A percentile compares a stretch with the other conserved stretches of the same genome.
Evolutionary conservation across 2,113 vertebrate species (phyloP).

Genomic region (Pterophyllum scalare): DNA sequence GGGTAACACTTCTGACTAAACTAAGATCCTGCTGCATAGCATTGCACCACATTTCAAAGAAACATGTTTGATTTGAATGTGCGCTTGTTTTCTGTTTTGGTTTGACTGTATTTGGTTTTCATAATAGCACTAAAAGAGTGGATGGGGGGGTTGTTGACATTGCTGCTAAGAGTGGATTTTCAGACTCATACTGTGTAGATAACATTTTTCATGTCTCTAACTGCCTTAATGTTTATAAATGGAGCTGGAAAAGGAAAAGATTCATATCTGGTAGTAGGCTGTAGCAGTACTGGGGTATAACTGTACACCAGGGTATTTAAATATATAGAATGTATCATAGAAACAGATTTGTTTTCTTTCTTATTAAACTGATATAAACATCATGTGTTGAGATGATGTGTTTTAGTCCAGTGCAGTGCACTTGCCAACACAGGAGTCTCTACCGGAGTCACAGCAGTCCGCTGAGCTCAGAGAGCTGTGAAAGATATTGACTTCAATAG

Average conservation of each 20-base stretch:
- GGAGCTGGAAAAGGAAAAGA: not conserved
- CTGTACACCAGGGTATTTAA: not conserved
- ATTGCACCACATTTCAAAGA: not conserved
- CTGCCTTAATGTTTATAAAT: not conserved
- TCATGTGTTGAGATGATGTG: not conserved
- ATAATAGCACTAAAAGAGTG: not conserved
- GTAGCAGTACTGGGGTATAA: not conserved
- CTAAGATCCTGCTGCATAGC: not conserved
- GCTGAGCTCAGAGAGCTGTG: conserved; percentile 1
- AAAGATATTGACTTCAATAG: not conserved
- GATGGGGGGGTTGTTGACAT: not conserved
- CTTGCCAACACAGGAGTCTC: not conserved
- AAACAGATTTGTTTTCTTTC: not conserved
- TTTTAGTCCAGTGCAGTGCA: not conserved
- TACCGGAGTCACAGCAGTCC: not conserved
- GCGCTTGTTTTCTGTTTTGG: not conserved
- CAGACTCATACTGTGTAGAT: not conserved
- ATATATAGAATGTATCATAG: not conserved
- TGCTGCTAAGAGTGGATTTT: not conserved
- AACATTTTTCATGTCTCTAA: not conserved
- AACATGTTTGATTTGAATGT: not conserved
- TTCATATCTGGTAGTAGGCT: not conserved
- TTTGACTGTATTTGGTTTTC: not conserved
- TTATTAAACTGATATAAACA: not conserved
- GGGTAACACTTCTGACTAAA: not conserved